These are phyloP conservation scores for Acanthococcus lagerstroemiae DNA, from an alignment of 2,888 invertebrate species.

Conservation along the genomic window DNA sequence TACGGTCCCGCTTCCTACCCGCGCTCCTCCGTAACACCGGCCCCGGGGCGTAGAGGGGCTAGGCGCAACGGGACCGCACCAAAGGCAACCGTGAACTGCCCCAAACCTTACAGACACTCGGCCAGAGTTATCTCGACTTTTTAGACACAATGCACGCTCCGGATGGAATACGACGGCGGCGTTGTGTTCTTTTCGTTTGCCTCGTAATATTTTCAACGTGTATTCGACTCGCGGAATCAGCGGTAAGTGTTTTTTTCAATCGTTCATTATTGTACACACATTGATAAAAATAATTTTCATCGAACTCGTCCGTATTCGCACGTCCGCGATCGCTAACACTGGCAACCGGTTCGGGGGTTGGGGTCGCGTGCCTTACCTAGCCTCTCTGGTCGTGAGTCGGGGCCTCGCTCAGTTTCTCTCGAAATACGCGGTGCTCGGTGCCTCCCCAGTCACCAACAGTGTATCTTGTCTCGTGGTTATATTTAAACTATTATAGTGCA, in stretches of 20 bases:
- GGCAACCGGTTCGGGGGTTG: conserved; percentile 6
- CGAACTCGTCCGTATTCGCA: too few species aligned
- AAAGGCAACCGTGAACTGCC: conserved; percentile 18
- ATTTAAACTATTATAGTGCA: not conserved
- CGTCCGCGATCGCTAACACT: too few species aligned
- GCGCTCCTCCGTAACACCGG: conserved; percentile 1
- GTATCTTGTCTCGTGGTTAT: not conserved
- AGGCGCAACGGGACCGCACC: conserved; percentile 17
- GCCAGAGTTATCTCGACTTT: conserved; percentile 13
- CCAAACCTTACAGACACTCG: conserved; percentile 12
- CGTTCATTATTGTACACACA: too few species aligned
- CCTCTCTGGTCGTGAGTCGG: too few species aligned
- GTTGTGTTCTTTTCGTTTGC: conserved; percentile 3
- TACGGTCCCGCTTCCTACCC: conserved; percentile 8
- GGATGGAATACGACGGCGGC: conserved; percentile 21
- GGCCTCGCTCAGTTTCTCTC: too few species aligned
- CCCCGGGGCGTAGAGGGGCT: conserved; percentile 20
- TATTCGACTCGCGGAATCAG: conserved; percentile 9
- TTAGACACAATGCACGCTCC: conserved; percentile 8
- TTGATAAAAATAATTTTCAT: too few species aligned
- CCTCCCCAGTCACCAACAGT: not conserved
- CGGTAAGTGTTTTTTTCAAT: conserved; percentile 25
- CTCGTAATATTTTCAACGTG: conserved; percentile 8
- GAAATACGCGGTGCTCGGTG: not conserved
- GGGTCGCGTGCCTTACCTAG: too few species aligned